phyloP scores from a whole-genome alignment of 2,888 invertebrate genomes.

The Agapetus fuscipes region DNA sequence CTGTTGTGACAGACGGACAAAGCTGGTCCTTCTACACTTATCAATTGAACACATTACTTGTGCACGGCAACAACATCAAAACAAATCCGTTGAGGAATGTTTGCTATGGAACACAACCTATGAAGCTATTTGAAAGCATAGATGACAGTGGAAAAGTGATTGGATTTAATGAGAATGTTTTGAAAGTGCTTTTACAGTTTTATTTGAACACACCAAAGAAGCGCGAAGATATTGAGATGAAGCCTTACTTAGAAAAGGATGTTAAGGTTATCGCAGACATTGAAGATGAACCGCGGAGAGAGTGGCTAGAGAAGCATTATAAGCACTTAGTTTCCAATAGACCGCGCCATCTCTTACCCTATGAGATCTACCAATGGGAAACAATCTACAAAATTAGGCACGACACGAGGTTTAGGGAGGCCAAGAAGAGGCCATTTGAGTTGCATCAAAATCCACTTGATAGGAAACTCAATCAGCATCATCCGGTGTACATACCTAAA shows the following conservation, averaged over 20 bases:
- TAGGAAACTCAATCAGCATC: conserved; percentile 58
- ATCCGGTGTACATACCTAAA: conserved; percentile 61
- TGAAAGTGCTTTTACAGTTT: conserved; percentile 63
- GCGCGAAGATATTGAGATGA: conserved; percentile 51
- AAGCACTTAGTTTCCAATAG: conserved; percentile 62
- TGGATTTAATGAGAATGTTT: conserved; percentile 71
- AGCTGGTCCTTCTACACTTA: conserved; percentile 80
- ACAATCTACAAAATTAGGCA: conserved; percentile 67
- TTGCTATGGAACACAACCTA: conserved; percentile 65
- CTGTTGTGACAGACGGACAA: conserved; percentile 80
- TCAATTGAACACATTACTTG: conserved; percentile 78
- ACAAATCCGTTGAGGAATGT: conserved; percentile 65
- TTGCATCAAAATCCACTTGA: conserved; percentile 45
- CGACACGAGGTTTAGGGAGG: conserved; percentile 58
- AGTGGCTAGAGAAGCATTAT: conserved; percentile 59
- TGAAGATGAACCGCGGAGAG: conserved; percentile 54
- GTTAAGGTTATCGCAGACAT: conserved; percentile 56
- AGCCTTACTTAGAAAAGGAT: conserved; percentile 58
- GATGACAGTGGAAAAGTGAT: conserved; percentile 57
- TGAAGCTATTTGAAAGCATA: conserved; percentile 65
- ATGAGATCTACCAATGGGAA: conserved; percentile 76
- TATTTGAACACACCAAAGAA: conserved; percentile 61
- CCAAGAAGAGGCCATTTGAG: conserved; percentile 62
- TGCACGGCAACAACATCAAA: conserved; percentile 53
- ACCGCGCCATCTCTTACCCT: conserved; percentile 47